Evolutionary conservation across 2,888 invertebrate species (phyloP), one percentile per base, ranked within the genome.

Genomic region (Coleophora flavipennella): DNA sequence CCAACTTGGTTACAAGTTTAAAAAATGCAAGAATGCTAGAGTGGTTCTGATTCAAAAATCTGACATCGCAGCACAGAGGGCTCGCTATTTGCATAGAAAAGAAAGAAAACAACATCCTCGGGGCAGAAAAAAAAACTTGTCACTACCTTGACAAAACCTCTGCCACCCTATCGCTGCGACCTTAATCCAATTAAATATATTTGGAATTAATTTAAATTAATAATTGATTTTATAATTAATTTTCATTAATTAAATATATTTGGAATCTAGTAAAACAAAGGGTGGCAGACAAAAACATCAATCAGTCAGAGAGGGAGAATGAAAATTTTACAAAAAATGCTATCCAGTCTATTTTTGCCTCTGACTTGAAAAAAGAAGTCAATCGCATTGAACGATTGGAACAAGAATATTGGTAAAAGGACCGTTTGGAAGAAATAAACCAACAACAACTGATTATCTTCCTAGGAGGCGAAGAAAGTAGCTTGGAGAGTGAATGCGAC

Each of bases 61-160:
- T 1, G 49, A 56, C 14, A 53, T 52, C 9, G 49, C 48, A 12
- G 52, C 52, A 1, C 53, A 54, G 54, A 50, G 53, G 27, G 55
- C 45, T 26, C 42, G 48, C 35, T 55, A 55, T 44, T 40, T 57
- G 32, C 48, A 51, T 4, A 38, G 47, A 12, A 41, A 42, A n/a
- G 35, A 46, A 47, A 44, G 50, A 55, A 33, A 55, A 55, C 26
- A 41, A 44, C 34, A 43, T 48, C n/a, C 47, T 44, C 31, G 45
- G 55, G 12, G 46, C 45, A 11, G 41, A 42, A 29, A 55, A 53
- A 45, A 55, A 50, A 48, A 48, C 49, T 20, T 50, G 53, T 11
- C 49, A 40, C 6, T 52, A 44, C 39, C 28, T 43, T 11, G 33
- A 40, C 28, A 40, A 43, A 44, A 44, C 43, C 10, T 41, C 33